Percentiles rank a stretch among this genome's conserved stretches.
Evolutionary conservation across 1,140 invertebrate species (phyloP).

Genomic region (Lycorma delicatula): DNA sequence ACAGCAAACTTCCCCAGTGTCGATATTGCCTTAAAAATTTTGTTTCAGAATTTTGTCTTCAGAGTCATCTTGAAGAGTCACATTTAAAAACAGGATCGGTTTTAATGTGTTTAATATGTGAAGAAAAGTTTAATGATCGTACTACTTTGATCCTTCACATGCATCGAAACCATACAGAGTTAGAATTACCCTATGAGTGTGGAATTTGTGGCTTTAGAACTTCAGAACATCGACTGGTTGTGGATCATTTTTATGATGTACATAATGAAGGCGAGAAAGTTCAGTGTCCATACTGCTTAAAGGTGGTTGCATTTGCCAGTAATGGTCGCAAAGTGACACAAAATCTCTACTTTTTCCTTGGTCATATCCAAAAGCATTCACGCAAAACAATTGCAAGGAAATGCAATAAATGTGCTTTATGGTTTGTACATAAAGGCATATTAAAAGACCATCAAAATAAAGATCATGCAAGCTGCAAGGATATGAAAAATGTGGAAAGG

Average conservation of each 20-base stretch:
- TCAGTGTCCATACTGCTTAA: conserved; percentile 66
- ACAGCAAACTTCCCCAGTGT: conserved; percentile 15
- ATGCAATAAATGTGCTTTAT: conserved; percentile 57
- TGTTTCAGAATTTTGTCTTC: conserved; percentile 17
- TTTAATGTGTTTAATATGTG: conserved; percentile 33
- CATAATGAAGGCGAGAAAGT: conserved; percentile 53
- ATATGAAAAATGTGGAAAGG: conserved; percentile 4
- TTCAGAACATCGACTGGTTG: conserved; percentile 61
- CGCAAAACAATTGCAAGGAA: conserved; percentile 50
- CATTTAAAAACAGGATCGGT: background rate
- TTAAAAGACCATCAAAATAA: conserved; percentile 39
- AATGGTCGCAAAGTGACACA: conserved; percentile 19
- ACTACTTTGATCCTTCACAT: conserved; percentile 56
- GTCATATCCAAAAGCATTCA: conserved; percentile 32
- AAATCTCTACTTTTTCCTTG: conserved; percentile 27
- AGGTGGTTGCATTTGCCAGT: conserved; percentile 39
- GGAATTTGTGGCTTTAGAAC: conserved; percentile 60
- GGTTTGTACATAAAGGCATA: conserved; percentile 56
- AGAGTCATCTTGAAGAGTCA: conserved; percentile 26
- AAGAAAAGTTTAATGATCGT: conserved; percentile 27
- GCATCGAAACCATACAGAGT: conserved; percentile 59
- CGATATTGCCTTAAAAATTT: conserved; percentile 33
- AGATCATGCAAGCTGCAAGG: conserved; percentile 24
- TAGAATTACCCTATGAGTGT: conserved; percentile 73
- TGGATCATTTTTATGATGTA: conserved; percentile 59